These are phyloP conservation scores for Heteractis magnifica DNA, from an alignment of 92 coral and sea anemone species.

Conservation along the genomic window DNA sequence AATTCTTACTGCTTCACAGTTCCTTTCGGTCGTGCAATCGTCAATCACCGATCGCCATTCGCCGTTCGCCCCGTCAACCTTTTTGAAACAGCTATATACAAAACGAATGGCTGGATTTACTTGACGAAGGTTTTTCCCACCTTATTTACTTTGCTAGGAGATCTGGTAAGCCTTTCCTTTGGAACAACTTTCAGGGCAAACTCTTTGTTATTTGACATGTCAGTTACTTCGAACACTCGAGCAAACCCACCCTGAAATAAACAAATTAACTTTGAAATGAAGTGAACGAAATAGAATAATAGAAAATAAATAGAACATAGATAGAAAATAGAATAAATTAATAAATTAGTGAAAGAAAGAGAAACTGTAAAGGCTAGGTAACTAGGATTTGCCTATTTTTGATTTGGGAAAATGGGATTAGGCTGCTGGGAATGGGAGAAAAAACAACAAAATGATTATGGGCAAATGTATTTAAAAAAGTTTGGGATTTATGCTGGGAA, in stretches of 20 bases:
- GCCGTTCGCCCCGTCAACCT: background rate
- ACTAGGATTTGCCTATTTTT: no score
- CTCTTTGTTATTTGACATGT: constrained; percentile 90
- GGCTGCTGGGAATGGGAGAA: no score
- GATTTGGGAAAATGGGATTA: no score
- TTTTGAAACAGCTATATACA: background rate
- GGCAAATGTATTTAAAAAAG: no score
- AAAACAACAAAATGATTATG: no score
- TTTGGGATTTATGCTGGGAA: no score
- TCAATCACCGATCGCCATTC: no score
- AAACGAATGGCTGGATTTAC: background rate
- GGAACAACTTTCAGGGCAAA: constrained; percentile 93
- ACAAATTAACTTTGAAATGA: background rate
- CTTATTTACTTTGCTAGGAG: constrained; percentile 70
- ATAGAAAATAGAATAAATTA: background rate
- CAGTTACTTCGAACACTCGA: constrained; percentile 97
- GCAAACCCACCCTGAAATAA: constrained; percentile 91
- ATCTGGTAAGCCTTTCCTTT: constrained; percentile 79
- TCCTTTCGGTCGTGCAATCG: no score
- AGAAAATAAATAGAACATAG: background rate
- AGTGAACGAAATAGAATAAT: background rate
- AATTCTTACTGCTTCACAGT: no score
- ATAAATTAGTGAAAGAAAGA: background rate
- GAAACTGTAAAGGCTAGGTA: no score
- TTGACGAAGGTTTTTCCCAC: constrained; percentile 28